Conservation (phyloP, 2,113 vertebrate species). For the Platysteira castanea region DNA sequence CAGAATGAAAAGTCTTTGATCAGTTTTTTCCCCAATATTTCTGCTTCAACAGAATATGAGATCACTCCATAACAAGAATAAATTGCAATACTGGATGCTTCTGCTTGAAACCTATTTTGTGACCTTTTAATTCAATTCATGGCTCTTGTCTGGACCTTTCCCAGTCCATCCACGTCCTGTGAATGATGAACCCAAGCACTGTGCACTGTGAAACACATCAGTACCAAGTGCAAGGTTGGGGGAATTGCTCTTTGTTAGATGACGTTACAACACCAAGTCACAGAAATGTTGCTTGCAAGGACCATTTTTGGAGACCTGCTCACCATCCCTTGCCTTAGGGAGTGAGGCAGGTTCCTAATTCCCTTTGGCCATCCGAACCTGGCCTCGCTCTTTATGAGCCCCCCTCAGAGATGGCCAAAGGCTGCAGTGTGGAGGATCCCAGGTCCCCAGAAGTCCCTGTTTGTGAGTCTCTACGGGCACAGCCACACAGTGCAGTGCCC, state of each 20-base stretch:
- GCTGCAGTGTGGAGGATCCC: neutral
- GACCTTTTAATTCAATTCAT: neutral
- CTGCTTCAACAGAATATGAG: neutral
- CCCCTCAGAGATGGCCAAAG: neutral
- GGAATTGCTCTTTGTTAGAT: neutral
- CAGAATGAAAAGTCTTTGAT: neutral
- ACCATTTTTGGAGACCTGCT: neutral
- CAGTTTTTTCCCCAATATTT: neutral
- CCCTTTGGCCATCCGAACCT: neutral
- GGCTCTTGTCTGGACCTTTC: neutral
- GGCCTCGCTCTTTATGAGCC: neutral
- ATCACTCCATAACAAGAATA: neutral
- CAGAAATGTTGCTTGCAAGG: neutral
- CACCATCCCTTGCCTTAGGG: neutral
- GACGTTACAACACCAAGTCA: neutral
- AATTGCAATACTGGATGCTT: neutral
- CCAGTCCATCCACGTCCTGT: neutral
- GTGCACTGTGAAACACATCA: neutral
- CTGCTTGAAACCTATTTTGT: neutral
- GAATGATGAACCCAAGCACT: neutral
- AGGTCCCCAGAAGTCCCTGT: neutral
- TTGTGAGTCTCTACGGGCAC: accelerated
- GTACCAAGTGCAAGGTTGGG: neutral
- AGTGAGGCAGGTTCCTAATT: neutral
- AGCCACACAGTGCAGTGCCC: neutral